Base-by-base conservation (phyloP, 2,113 vertebrate species). In the Corynorhinus townsendii region DNA sequence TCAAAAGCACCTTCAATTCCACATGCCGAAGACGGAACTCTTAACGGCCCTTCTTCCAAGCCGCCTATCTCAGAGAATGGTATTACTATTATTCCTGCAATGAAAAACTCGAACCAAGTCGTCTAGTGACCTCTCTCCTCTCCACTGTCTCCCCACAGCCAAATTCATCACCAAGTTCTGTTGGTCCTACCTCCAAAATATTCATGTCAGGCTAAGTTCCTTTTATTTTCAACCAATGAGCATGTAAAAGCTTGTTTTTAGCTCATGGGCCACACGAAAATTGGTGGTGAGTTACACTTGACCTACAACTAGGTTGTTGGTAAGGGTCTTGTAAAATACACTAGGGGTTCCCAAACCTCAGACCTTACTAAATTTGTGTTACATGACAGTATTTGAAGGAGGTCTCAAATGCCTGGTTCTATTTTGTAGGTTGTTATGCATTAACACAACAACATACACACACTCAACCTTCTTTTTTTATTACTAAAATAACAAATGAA, bases 401-500 rank as follows among this genome's bases (percentile, higher is more conserved):
- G 15, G 68, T 96, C 94, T 90, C 38, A 95, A 76, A 80, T 64
- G 11, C 22, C 20, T 87, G 38, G 7, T 62, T 90, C 35, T 73
- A 45, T 71, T 86, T 49, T 89, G n/a, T 71, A 77, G 24, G 69
- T 33, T 59, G 11, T 75, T 91, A 73, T 12, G 35, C 26, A 90
- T 59, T 45, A 94, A 62, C 26, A 77, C 19, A 84, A 86, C 35
- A 83, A 83, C 11, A 47, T 2, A 80, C 11, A 91, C 16, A 28
- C 17, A 43, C 20, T 30, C 10, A 68, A 68, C 8, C 38, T 10
- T 68, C 35, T 69, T 64, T 75, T 35, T 40, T 38, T 40, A 3
- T 89, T 10, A 82, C 33, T 80, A 96, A 86, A 91, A 90, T 86
- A 96, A 79, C 5, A 33, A 88, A 84, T 82, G 9, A 90, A 86